A percentile compares a stretch with the other conserved stretches of the same genome.
Conservation (phyloP, 2,888 invertebrate genomes). For the Trachelus iudaicus region DNA sequence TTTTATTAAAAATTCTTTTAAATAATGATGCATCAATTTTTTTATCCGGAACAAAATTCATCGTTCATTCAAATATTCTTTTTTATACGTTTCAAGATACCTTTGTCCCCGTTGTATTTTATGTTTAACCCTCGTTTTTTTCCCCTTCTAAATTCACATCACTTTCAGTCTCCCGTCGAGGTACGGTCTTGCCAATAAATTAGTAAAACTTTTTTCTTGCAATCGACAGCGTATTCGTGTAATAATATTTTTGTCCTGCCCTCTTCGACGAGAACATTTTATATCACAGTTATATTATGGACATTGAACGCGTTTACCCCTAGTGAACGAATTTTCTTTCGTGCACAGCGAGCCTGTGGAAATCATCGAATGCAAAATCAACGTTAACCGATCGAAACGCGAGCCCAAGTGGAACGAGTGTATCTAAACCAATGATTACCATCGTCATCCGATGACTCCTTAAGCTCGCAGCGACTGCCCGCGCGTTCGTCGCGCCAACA, state of each 20-base stretch:
- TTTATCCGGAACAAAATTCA: not conserved
- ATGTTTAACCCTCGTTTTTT: not conserved
- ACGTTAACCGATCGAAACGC: not conserved
- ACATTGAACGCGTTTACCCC: conserved; percentile 40
- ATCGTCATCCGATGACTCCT: not conserved
- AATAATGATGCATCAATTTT: not conserved
- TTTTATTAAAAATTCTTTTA: not conserved
- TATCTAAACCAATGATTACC: not conserved
- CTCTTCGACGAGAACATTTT: conserved; percentile 46
- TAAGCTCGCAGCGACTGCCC: conserved; percentile 3
- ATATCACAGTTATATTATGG: conserved; percentile 64
- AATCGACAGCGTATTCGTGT: conserved; percentile 8
- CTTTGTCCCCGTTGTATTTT: not conserved
- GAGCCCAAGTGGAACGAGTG: not conserved
- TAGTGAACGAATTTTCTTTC: not conserved
- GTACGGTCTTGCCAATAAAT: conserved; percentile 18
- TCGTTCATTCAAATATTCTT: not conserved
- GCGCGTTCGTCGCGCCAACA: conserved; percentile 3
- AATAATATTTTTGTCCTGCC: conserved; percentile 15
- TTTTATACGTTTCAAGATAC: not conserved
- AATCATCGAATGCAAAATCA: not conserved
- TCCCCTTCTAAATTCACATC: not conserved
- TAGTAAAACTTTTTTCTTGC: conserved; percentile 14
- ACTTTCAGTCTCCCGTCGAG: not conserved
- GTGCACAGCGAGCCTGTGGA: not conserved